Base-by-base conservation (phyloP, 2,113 vertebrate species). In the Corvus moneduloides region DNA sequence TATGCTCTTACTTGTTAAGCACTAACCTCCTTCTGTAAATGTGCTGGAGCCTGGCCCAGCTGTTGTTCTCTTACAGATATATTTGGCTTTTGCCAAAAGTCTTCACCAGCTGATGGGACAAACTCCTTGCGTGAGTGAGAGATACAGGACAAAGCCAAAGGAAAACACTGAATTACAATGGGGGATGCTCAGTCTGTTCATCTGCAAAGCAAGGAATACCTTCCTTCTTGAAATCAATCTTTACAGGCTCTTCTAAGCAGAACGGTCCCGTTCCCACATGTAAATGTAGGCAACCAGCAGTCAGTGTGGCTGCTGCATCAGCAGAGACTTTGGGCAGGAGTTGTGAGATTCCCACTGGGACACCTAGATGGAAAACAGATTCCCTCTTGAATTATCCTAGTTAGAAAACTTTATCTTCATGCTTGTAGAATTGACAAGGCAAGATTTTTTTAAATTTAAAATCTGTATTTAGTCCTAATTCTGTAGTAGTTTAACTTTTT, bases 221-320 rank as follows among this genome's bases (percentile, higher is more conserved):
- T 5, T 62, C 10, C 30, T 27, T 73, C 51, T n/a, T 59, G 33
- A 80, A 93, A 86, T 37, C 21, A 63, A 6, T 63, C 27, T 49
- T 91, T 55, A 26, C 63, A 74, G 19, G 28, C 11, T 63, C 21
- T 67, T 76, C 39, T 35, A 17, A 76, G 41, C 13, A 58, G 10
- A 66, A 73, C 26, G 11, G 18, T 71, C 28, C 20, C 14, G 5
- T 37, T 92, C 6, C 56, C 37, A 52, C 0, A 1, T 23, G 46
- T 4, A 44, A 61, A 49, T 33, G 28, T 17, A n/a, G 41, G n/a
- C 43, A 92, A 5, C 44, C 61, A 43, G 33, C 49, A 37, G 27
- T 39, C 0, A 0, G 3, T 41, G 66, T 30, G 61, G 56, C 39
- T 91, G 30, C 52, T 61, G 3, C n/a, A 5, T 10, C 1, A 1